Evolutionary conservation across 2,797 vertebrate genomes (phyloP).

Genomic region (Galagoides demidoff): DNA sequence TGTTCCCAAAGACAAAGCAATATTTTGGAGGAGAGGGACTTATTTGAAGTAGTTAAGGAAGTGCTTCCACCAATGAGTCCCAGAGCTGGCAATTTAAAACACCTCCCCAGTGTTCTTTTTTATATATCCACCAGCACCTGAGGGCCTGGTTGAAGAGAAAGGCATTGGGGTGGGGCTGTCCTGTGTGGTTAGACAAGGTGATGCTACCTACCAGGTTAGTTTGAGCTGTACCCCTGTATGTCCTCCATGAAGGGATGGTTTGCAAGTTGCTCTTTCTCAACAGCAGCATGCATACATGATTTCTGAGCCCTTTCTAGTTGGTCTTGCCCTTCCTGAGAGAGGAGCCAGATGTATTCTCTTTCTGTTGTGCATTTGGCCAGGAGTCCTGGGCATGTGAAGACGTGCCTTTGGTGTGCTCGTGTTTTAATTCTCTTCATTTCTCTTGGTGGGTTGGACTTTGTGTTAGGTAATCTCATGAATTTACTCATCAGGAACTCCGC

Average conservation of each 20-base stretch:
- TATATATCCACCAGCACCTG: background rate
- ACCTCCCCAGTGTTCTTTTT: background rate
- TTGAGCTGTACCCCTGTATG: background rate
- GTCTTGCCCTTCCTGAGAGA: background rate
- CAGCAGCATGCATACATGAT: background rate
- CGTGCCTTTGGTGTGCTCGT: background rate
- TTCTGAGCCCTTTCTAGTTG: background rate
- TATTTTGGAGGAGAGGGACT: background rate
- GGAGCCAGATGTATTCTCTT: background rate
- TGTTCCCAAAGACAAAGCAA: background rate
- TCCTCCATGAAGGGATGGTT: background rate
- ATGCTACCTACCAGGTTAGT: background rate
- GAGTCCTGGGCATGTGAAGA: background rate
- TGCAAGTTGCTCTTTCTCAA: background rate
- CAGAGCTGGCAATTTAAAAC: constrained; percentile 3
- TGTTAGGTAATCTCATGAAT: constrained; percentile 45
- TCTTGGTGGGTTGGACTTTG: constrained; percentile 15
- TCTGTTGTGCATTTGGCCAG: background rate
- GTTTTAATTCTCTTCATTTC: background rate
- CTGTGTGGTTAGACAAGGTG: background rate
- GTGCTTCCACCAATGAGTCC: background rate
- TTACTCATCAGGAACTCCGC: constrained; percentile 35
- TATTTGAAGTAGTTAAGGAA: constrained; percentile 7
- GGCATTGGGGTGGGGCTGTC: background rate
- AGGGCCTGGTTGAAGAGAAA: background rate